These are phyloP conservation scores for Enteromius unitaeniatus DNA, from an alignment of 2,797 vertebrate species.

Conservation along the genomic window DNA sequence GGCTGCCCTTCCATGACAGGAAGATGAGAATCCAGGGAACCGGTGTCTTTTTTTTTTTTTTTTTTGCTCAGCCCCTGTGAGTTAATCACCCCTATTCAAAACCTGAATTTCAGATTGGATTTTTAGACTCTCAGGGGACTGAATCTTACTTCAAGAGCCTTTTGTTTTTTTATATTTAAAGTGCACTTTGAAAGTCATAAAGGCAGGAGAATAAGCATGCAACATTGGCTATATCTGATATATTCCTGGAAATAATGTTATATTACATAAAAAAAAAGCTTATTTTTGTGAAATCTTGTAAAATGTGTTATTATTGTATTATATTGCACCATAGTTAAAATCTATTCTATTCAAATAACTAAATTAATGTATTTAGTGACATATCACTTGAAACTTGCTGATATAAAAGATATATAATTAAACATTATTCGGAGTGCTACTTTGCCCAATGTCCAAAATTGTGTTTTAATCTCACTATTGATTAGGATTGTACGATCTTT, in stretches of 20 bases:
- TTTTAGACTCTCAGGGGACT: neutral
- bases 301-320: neutral
- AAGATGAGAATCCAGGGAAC: neutral
- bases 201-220: neutral
- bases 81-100: neutral
- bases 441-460: neutral
- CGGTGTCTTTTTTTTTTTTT: neutral
- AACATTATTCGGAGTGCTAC: neutral
- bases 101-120: neutral
- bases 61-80: neutral
- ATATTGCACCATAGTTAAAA: neutral
- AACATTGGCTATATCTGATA: neutral
- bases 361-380: neutral
- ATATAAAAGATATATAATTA: neutral
- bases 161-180: neutral
- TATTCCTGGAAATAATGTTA: neutral
- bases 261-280: neutral
- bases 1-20: constrained; percentile 7
- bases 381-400: neutral
- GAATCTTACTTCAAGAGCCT: neutral
- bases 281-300: neutral
- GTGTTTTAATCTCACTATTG: neutral
- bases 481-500: neutral
- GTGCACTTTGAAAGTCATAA: neutral
- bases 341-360: neutral